phyloP scores from a whole-genome alignment of 2,113 vertebrate genomes.

The Melanerpes formicivorus region DNA sequence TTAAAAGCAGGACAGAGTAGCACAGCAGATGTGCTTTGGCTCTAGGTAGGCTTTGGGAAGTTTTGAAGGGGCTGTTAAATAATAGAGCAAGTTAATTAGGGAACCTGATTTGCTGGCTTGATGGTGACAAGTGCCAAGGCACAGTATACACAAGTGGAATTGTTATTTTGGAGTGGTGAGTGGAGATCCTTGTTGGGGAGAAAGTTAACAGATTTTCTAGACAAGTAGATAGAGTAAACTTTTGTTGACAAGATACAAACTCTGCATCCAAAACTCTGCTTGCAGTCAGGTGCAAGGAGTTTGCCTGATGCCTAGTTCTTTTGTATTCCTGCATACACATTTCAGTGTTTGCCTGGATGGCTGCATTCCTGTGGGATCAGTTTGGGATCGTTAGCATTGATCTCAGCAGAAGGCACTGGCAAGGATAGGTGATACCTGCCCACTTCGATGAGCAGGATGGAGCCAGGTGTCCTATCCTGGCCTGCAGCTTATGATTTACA shows the following conservation, averaged over 20 bases:
- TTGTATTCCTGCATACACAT: not conserved
- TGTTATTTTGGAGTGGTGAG: not conserved
- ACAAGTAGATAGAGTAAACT: not conserved
- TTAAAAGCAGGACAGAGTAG: not conserved
- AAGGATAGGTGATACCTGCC: not conserved
- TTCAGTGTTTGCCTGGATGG: not conserved
- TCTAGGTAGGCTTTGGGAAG: not conserved
- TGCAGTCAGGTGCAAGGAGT: not conserved
- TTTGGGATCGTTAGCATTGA: not conserved
- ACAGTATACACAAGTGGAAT: not conserved
- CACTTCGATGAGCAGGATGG: rapidly evolving
- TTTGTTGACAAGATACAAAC: not conserved
- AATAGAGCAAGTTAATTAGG: not conserved
- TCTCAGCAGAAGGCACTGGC: not conserved
- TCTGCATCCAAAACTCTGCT: not conserved
- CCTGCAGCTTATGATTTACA: not conserved
- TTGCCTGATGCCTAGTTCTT: not conserved
- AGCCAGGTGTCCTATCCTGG: not conserved
- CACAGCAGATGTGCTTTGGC: not conserved
- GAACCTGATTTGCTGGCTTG: not conserved
- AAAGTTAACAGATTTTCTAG: not conserved
- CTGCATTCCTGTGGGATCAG: not conserved
- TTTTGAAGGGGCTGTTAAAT: not conserved
- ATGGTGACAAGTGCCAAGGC: not conserved
- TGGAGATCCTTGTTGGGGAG: not conserved